These are phyloP conservation scores for Ariopsis seemanni DNA, from an alignment of 2,113 vertebrate species.

Conservation along the genomic window DNA sequence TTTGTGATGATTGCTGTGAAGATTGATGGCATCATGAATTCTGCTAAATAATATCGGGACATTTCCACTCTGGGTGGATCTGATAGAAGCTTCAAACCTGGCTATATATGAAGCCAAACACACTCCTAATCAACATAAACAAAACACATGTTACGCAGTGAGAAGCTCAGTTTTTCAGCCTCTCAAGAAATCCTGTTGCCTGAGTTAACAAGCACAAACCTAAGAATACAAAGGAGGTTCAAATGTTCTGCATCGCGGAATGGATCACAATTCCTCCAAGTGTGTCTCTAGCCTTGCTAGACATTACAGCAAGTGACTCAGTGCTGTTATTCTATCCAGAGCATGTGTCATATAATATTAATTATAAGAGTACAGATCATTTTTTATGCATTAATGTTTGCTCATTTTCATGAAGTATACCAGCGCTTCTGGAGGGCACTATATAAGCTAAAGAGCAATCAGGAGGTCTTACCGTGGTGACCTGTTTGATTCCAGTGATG, in stretches of 20 bases:
- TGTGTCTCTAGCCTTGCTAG: background rate
- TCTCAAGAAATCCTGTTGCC: background rate
- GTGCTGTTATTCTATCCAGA: background rate
- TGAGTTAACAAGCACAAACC: background rate
- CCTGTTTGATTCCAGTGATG: slow-evolving; percentile 84
- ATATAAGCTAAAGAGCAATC: background rate
- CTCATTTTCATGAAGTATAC: background rate
- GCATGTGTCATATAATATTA: background rate
- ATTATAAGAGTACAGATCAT: background rate
- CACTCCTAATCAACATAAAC: background rate
- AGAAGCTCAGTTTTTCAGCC: background rate
- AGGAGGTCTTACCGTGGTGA: slow-evolving; percentile 78
- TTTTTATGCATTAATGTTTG: background rate
- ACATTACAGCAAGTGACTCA: background rate
- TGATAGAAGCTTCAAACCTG: background rate
- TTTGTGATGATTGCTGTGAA: background rate
- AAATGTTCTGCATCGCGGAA: background rate
- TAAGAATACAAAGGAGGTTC: background rate
- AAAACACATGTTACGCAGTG: background rate
- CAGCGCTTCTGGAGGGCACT: background rate
- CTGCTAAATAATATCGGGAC: background rate
- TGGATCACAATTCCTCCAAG: background rate
- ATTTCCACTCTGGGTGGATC: background rate
- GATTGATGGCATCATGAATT: too few relatives aligned
- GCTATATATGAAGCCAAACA: background rate